Evolutionary conservation across 2,888 invertebrate genomes (phyloP), one percentile per base, ranked within the genome.

Genomic region (Ennomos quercinarius): DNA sequence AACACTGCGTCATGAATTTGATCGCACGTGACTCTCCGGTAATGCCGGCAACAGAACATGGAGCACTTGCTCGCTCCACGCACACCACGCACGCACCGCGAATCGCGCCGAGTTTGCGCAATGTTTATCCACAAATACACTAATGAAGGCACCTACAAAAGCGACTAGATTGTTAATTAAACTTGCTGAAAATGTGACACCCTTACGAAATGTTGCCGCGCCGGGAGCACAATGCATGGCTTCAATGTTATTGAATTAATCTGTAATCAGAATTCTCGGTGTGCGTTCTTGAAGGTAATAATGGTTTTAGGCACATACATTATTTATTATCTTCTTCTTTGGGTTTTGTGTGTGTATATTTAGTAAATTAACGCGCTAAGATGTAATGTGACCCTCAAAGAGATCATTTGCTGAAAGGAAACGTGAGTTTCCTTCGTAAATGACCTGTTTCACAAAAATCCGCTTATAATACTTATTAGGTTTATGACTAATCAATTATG

Each of bases 111-210:
- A 84, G 87, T 83, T 89, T 83, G 84, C 84, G 81, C 85, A 84
- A 85, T 90, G 90, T 91, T 91, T 92, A 91, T 87, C 89, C 86
- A 89, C 91, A 92, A 92, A 92, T 91, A 92, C 86, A 87, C 92
- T 92, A 92, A 92, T 91, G 92, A 92, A 92, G 89, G 91, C 86
- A 88, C 89, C 90, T 89, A 89, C 90, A 90, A 89, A 89, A 91
- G 91, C 90, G 86, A 89, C 89, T 91, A 89, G 89, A 91, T 92
- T 92, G 91, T 91, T 92, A 91, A 92, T 92, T 92, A 91, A 92
- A 91, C 91, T 90, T 89, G 88, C 89, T 91, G 87, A 90, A 91
- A 91, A 91, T 92, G 91, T 91, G 91, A 90, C 90, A 91, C 89
- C 91, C 90, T 87, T 90, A 89, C 90, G 84, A 87, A 91, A 90